Conservation (phyloP, 2,113 vertebrate species). For the Bagarius yarrelli region DNA sequence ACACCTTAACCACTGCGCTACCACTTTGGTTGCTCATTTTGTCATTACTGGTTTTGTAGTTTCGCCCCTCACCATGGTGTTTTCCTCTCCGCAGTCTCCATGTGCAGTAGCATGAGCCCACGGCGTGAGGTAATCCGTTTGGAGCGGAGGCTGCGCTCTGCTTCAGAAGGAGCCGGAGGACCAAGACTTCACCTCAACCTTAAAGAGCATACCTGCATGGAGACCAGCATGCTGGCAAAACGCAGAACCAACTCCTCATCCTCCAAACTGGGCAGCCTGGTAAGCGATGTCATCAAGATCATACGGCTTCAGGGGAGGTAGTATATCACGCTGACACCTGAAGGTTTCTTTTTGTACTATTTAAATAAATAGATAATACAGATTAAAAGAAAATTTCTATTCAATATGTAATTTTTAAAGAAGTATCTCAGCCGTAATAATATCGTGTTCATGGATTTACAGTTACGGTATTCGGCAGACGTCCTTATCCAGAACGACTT, state of each 20-base stretch:
- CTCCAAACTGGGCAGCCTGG: conserved; percentile 96
- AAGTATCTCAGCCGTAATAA: neutral
- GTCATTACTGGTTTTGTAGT: neutral
- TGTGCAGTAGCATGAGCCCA: conserved; percentile 79
- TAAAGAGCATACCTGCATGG: conserved; percentile 77
- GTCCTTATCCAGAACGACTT: too few relatives aligned
- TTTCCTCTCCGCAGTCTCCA: conserved; percentile 59
- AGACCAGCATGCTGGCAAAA: conserved; percentile 77
- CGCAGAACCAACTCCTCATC: conserved; percentile 88
- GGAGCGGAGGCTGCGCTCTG: conserved; percentile 87
- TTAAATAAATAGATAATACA: neutral
- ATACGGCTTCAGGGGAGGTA: neutral
- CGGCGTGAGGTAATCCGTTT: conserved; percentile 84
- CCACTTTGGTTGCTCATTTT: neutral
- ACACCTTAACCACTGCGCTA: too few relatives aligned
- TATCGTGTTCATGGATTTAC: neutral
- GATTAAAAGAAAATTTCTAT: too few relatives aligned
- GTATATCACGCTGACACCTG: neutral
- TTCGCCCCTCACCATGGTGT: neutral
- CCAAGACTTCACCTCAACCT: conserved; percentile 82
- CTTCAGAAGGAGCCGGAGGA: conserved; percentile 92
- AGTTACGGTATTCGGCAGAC: too few relatives aligned
- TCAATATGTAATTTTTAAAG: neutral
- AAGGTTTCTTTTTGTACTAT: neutral
- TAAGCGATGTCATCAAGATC: conserved; percentile 64